These are phyloP conservation scores for Thunnus maccoyii DNA, from an alignment of 2,113 vertebrate genomes.

Conservation along the genomic window DNA sequence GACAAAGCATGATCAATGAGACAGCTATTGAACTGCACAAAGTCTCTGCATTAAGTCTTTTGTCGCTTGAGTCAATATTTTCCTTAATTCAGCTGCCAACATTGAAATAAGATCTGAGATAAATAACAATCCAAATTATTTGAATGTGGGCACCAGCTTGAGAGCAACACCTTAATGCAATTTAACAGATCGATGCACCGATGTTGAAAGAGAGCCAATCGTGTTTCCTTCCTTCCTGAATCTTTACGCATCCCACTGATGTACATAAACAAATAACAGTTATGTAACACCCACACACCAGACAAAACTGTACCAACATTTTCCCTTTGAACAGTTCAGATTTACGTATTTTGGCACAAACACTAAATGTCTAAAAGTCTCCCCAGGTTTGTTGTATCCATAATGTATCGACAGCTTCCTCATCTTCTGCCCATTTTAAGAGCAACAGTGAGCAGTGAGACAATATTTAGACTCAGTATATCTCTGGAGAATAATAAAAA, in stretches of 20 bases:
- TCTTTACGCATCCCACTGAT: constrained; percentile 10
- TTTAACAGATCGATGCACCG: constrained; percentile 14
- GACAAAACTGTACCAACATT: constrained; percentile 8
- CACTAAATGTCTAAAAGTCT: too few species aligned
- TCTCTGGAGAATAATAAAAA: neutral
- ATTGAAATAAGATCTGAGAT: constrained; percentile 36
- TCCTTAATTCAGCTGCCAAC: constrained; percentile 34
- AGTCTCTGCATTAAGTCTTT: neutral
- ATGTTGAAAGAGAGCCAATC: constrained; percentile 20
- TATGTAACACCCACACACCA: constrained; percentile 7
- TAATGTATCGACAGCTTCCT: too few species aligned
- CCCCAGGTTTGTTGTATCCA: too few species aligned
- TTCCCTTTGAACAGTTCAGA: constrained; percentile 5
- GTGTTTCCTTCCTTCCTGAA: constrained; percentile 27
- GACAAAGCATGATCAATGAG: constrained; percentile 34
- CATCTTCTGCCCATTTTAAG: constrained; percentile 3
- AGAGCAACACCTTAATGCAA: constrained; percentile 47
- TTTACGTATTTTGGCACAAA: neutral
- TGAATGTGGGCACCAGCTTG: constrained; percentile 21
- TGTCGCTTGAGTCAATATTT: constrained; percentile 54
- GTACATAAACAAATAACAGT: constrained; percentile 25
- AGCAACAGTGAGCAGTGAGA: neutral
- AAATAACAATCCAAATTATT: constrained; percentile 33
- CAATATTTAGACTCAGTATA: neutral
- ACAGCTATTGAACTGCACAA: neutral